phyloP scores from a whole-genome alignment of 2,113 vertebrate species.

The Tauraco erythrolophus region DNA sequence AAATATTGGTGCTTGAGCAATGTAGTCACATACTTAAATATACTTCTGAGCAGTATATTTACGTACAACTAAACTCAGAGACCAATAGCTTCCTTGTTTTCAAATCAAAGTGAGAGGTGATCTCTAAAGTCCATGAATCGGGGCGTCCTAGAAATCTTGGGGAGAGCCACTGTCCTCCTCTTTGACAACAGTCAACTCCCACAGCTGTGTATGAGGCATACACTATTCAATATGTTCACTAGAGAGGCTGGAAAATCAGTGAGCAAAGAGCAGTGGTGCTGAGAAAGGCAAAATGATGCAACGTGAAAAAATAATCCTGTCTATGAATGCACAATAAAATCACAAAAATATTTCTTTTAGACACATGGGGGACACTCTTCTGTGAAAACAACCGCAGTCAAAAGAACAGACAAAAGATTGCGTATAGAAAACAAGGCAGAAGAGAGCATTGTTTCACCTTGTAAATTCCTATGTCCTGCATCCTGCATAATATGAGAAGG shows the following conservation, averaged over 20 bases:
- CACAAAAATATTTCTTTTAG: not conserved
- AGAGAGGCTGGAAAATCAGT: not conserved
- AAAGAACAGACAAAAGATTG: not conserved
- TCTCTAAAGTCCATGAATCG: not conserved
- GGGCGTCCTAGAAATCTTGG: not conserved
- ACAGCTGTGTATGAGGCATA: not conserved
- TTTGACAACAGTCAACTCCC: not conserved
- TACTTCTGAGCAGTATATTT: not conserved
- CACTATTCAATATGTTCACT: not conserved
- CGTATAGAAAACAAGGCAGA: not conserved
- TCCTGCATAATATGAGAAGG: not conserved
- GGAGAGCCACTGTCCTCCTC: not conserved
- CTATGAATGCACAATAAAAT: not conserved
- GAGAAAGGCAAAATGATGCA: constrained; percentile 10
- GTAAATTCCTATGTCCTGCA: not conserved
- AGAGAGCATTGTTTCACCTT: not conserved
- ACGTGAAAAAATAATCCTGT: not conserved
- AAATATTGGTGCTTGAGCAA: not conserved
- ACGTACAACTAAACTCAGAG: not conserved
- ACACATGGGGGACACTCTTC: not conserved
- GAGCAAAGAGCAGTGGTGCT: not conserved
- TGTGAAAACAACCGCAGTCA: not conserved
- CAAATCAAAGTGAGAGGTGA: not conserved
- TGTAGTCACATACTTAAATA: not conserved
- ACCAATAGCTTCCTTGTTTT: not conserved